These are phyloP conservation scores for Maniola hyperantus DNA, from an alignment of 2,888 invertebrate species.

Conservation along the genomic window DNA sequence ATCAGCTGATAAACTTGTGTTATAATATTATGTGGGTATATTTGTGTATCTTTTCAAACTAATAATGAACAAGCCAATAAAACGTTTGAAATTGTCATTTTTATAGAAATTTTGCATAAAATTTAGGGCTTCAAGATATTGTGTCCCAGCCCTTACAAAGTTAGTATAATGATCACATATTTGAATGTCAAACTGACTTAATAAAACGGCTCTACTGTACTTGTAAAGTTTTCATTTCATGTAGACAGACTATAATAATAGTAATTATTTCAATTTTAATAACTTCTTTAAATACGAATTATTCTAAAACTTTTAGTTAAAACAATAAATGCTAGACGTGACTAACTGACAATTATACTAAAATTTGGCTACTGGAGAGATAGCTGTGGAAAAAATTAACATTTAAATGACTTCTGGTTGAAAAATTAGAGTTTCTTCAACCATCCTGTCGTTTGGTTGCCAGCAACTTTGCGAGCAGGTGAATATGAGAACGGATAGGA, in stretches of 20 bases:
- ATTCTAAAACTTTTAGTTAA: not conserved
- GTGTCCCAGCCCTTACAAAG: no score
- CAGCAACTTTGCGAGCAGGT: conserved; percentile 94
- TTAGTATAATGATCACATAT: no score
- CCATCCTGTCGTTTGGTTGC: conserved; percentile 85
- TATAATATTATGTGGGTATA: no score
- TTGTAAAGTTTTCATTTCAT: not conserved
- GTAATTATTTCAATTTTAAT: no score
- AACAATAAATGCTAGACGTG: conserved; percentile 13
- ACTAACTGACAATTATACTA: not conserved
- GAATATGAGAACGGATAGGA: conserved; percentile 92
- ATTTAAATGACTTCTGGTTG: conserved; percentile 85
- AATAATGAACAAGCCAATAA: no score
- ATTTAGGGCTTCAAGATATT: no score
- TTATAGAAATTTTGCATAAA: no score
- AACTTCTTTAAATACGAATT: not conserved
- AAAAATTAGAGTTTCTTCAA: conserved; percentile 88
- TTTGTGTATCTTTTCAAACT: no score
- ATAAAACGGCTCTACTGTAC: no score
- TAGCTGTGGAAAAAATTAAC: not conserved
- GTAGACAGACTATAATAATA: not conserved
- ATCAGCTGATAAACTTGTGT: no score
- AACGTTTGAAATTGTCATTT: no score
- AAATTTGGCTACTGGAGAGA: conserved; percentile 12
- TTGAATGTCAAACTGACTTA: no score